Evolutionary conservation across 2,113 vertebrate genomes (phyloP).

Genomic region (Poeciliopsis prolifica): DNA sequence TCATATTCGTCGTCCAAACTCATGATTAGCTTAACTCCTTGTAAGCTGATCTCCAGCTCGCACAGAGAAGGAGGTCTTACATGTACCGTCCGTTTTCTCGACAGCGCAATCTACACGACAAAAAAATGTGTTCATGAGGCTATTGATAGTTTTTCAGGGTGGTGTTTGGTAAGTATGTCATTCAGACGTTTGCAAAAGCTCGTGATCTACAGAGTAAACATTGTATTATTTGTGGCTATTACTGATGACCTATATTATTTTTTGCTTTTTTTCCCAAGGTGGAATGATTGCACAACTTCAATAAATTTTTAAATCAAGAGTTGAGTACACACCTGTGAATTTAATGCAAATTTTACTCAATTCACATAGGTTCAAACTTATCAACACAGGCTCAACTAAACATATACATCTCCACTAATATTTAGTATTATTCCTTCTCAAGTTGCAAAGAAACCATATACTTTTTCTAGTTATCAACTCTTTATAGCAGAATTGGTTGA

Average conservation of each 20-base stretch:
- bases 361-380: no score
- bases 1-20: constrained; percentile 85
- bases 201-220: background rate
- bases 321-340: no score
- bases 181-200: background rate
- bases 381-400: no score
- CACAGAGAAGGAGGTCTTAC: constrained; percentile 92
- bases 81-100: constrained; percentile 93
- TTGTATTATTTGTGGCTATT: background rate
- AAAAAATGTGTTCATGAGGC: background rate
- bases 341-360: no score
- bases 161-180: background rate
- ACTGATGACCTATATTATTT: background rate
- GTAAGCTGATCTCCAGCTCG: constrained; percentile 91
- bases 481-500: no score
- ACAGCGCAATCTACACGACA: constrained; percentile 85
- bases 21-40: constrained; percentile 93
- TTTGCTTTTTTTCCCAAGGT: background rate
- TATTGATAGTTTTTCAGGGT: background rate
- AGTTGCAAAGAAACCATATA: no score
- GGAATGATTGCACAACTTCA: no score
- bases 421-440: no score
- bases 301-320: no score
- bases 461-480: no score
- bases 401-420: no score